A percentile compares a stretch with the other conserved stretches of the same genome.
These are phyloP conservation scores for Euthynnus affinis DNA, from an alignment of 2,797 vertebrate genomes.

Conservation along the genomic window DNA sequence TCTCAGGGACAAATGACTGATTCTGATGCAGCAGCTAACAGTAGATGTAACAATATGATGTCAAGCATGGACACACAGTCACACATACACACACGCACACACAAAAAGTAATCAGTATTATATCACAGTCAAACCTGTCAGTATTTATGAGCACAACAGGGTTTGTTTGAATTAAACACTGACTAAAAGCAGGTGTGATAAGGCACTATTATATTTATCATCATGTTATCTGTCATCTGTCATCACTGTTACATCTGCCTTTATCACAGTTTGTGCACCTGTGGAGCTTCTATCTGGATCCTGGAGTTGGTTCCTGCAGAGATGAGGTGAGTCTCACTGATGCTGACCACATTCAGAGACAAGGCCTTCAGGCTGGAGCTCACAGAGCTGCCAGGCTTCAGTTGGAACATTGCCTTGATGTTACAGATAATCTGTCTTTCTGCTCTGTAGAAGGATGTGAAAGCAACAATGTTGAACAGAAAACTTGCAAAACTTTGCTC, in stretches of 20 bases:
- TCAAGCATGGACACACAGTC: neutral
- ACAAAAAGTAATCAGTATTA: too few relatives aligned
- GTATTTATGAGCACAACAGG: neutral
- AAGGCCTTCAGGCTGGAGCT: neutral
- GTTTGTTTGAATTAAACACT: neutral
- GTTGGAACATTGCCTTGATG: constrained; percentile 2
- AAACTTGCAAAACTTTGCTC: neutral
- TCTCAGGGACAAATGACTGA: constrained; percentile 8
- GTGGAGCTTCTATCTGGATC: constrained; percentile 38
- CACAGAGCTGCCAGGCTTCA: rapidly evolving
- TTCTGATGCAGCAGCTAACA: constrained; percentile 43
- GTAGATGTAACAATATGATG: neutral
- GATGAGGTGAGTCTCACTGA: constrained; percentile 1
- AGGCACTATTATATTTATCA: neutral
- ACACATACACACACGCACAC: neutral
- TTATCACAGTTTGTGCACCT: constrained; percentile 49
- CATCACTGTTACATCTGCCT: neutral
- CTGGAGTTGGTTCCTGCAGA: rapidly evolving
- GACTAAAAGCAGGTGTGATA: neutral
- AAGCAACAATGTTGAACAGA: neutral
- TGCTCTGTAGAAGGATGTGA: constrained; percentile 35
- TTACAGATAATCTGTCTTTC: constrained; percentile 52
- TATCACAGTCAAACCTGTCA: neutral
- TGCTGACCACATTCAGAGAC: constrained; percentile 41
- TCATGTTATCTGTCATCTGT: neutral